Percentiles rank a stretch among this genome's conserved stretches.
Conservation (phyloP, 1,140 invertebrate genomes). For the Brachionus asplanchnoidis region DNA sequence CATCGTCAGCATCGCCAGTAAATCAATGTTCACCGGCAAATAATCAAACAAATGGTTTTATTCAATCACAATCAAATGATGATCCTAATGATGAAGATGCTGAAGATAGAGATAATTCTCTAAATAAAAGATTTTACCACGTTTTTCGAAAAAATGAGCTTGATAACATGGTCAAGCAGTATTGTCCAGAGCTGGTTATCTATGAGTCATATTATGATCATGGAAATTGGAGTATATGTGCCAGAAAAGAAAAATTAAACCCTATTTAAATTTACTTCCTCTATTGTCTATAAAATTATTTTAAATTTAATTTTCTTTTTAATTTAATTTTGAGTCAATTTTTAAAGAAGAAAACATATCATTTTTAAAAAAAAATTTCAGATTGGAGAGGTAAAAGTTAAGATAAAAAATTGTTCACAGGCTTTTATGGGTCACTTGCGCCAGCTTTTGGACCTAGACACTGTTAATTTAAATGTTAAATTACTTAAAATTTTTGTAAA, state of each 20-base stretch:
- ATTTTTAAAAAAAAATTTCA: too few relatives aligned
- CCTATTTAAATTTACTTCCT: too few relatives aligned
- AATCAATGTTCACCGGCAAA: neutral
- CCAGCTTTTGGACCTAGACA: neutral
- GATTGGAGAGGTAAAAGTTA: too few relatives aligned
- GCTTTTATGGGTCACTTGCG: neutral
- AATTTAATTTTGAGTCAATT: too few relatives aligned
- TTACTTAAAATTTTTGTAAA: neutral
- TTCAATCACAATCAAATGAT: neutral
- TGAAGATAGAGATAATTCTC: neutral
- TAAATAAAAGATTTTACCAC: conserved; percentile 85
- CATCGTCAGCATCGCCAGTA: neutral
- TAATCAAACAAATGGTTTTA: neutral
- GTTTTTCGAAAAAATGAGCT: conserved; percentile 91
- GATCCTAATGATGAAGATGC: neutral
- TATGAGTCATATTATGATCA: too few relatives aligned
- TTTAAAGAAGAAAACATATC: too few relatives aligned
- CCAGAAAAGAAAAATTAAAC: too few relatives aligned
- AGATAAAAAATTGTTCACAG: too few relatives aligned
- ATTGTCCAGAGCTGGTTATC: too few relatives aligned
- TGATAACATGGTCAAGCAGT: conserved; percentile 81
- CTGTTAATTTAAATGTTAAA: neutral
- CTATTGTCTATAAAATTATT: too few relatives aligned
- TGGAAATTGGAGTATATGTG: too few relatives aligned
- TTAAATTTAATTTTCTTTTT: too few relatives aligned